Evolutionary conservation across 2,113 vertebrate genomes (phyloP).

Genomic region (Cathartes aura): DNA sequence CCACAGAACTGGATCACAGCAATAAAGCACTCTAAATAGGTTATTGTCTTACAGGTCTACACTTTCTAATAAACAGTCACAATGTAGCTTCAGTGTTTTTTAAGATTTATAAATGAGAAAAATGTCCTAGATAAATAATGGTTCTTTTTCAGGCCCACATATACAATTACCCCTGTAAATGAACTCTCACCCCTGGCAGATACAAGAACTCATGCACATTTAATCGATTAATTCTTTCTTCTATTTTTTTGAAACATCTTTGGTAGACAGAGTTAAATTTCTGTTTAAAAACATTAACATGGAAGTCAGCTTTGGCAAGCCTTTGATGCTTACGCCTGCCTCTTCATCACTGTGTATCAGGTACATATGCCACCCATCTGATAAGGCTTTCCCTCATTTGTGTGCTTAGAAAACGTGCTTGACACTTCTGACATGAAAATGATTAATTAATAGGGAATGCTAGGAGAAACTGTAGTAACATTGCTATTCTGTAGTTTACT

Average conservation of each 20-base stretch:
- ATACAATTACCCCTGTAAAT: neutral
- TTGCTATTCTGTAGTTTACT: neutral
- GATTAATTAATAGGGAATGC: neutral
- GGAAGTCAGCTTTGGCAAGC: neutral
- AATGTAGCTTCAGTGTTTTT: neutral
- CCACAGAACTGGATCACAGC: neutral
- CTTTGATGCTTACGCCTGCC: neutral
- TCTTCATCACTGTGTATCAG: neutral
- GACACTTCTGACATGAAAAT: neutral
- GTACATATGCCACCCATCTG: neutral
- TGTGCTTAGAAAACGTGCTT: neutral
- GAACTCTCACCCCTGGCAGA: neutral
- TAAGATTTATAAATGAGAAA: neutral
- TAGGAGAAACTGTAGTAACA: neutral
- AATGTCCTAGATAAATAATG: neutral
- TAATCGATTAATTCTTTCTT: neutral
- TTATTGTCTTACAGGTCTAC: neutral
- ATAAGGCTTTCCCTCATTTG: neutral
- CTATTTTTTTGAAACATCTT: neutral
- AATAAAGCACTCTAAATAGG: neutral
- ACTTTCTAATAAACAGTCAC: neutral
- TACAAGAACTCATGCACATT: neutral
- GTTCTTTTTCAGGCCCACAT: neutral
- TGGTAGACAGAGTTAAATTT: neutral
- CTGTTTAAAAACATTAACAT: neutral